Conservation (phyloP, 2,797 vertebrate species). For the Gymnothorax javanicus region DNA sequence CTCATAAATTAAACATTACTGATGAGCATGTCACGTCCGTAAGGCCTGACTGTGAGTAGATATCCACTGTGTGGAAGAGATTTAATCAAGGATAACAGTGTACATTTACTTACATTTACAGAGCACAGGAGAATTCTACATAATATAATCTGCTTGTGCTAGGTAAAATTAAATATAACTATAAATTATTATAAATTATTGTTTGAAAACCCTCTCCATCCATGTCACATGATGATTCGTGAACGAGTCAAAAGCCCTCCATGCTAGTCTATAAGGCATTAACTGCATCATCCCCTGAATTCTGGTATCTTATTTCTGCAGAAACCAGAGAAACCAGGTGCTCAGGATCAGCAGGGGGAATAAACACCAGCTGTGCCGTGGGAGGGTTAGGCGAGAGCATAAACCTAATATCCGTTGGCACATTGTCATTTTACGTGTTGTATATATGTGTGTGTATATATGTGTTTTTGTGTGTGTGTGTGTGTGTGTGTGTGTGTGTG, state of each 20-base stretch:
- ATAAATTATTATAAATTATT: neutral
- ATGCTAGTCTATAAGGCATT: neutral
- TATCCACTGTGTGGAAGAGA: neutral
- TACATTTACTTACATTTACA: neutral
- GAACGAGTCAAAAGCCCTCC: neutral
- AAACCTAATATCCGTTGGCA: neutral
- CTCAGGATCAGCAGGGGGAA: neutral
- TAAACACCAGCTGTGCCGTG: neutral
- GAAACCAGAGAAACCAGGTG: neutral
- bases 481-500: too few relatives aligned
- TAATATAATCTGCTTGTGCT: neutral
- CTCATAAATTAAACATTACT: constrained; percentile 16
- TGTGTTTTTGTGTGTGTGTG: too few relatives aligned
- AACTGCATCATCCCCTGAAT: too few relatives aligned
- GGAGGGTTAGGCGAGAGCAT: neutral
- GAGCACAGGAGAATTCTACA: neutral
- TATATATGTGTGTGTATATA: too few relatives aligned
- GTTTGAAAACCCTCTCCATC: neutral
- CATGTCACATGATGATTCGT: neutral
- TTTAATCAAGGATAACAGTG: neutral
- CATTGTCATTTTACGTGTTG: neutral
- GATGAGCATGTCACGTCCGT: constrained; percentile 15
- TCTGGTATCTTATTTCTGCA: constrained; percentile 6
- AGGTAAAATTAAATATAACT: neutral
- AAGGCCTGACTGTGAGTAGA: neutral